Base-by-base conservation (phyloP, 2,888 invertebrate genomes). In the Holacanthella duospinosa region DNA sequence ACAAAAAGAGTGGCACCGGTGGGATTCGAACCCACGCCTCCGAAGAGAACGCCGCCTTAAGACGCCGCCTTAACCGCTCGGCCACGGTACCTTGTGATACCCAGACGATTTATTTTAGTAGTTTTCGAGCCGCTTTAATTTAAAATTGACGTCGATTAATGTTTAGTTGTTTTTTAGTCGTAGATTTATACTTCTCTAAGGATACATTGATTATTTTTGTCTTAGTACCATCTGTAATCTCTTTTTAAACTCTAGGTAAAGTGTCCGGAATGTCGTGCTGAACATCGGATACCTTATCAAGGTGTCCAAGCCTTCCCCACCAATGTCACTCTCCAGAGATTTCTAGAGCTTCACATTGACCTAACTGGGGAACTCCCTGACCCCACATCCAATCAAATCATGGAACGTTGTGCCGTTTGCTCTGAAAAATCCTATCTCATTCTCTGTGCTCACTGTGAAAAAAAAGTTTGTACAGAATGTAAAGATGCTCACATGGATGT, bases 261-360 rank as follows among this genome's bases (percentile, higher is more conserved):
- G 83, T 96, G 96, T 82, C 96, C 96, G 76, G 95, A 96, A 85
- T 96, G 96, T 78, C 86, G 95, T 68, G 93, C 93, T 64, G 95
- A 95, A 80, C 95, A 95, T 81, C 85, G 93, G 73, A 93, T 95
- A 75, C 94, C 95, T 55, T 93, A 93, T 79, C 91, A 91, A 80
- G 95, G 95, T 54, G 88, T 92, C 3, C 89, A 90, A 76, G 91
- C 91, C 67, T 95, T 92, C 78, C 95, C 95, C 60, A 94, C 93
- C 76, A 96, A 96, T 80, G 93, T 95, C 44, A 96, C 95, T 65
- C 82, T 96, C 58, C 90, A 93, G 78, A 84, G 94, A 74, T 96
- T 96, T 79, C 82, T 96, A 75, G 95, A 95, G 77, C 83, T 96
- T 64, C 93, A 94, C 77, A 89, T 90, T 77, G 89, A 92, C 79